Conservation (phyloP, 2,113 vertebrate species). For the Python bivittatus region DNA sequence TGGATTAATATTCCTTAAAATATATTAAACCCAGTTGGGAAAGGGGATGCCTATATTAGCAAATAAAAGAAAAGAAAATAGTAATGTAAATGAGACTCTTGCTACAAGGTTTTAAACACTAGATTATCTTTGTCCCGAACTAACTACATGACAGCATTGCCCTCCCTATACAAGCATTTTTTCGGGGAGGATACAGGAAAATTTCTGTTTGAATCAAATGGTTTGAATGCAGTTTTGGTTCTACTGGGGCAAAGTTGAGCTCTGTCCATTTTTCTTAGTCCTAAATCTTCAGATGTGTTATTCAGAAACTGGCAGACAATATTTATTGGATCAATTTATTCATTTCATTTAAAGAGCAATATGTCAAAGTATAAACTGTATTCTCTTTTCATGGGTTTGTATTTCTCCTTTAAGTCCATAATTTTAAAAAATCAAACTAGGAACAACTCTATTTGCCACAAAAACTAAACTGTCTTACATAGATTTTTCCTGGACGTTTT, state of each 20-base stretch:
- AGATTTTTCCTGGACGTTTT: background rate
- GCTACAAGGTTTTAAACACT: background rate
- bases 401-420: background rate
- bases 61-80: background rate
- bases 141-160: no score
- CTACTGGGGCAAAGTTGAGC: no score
- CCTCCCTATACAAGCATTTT: background rate
- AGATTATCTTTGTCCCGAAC: background rate
- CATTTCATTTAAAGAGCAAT: background rate
- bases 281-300: background rate
- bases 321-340: background rate
- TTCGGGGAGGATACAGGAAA: background rate
- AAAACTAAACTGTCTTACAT: background rate
- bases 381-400: background rate
- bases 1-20: background rate
- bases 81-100: background rate
- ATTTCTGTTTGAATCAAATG: background rate
- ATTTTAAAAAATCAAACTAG: rapidly evolving
- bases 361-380: background rate
- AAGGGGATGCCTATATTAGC: background rate
- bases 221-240: background rate
- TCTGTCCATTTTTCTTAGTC: background rate
- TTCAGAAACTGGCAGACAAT: background rate
- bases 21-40: background rate
- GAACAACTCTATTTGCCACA: rapidly evolving